A percentile compares a stretch with the other conserved stretches of the same genome.
These are phyloP conservation scores for Acleris emargana DNA, from an alignment of 2,888 invertebrate genomes.

Conservation along the genomic window DNA sequence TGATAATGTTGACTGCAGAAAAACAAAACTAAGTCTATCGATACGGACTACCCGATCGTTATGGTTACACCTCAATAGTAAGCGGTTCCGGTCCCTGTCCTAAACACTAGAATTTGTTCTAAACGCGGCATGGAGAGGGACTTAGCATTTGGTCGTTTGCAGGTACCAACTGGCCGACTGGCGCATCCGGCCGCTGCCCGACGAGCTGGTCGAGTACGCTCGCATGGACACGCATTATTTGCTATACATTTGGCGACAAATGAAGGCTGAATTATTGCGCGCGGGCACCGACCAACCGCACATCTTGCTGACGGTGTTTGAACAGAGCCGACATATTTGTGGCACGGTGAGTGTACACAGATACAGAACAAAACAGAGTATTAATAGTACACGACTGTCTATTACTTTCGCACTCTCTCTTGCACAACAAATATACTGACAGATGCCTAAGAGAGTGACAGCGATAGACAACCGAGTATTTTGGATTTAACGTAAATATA, in stretches of 20 bases:
- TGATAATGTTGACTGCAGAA: no score
- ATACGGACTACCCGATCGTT: no score
- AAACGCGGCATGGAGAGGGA: background rate
- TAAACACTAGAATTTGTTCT: no score
- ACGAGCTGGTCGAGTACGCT: constrained; percentile 92
- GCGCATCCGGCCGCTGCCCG: constrained; percentile 94
- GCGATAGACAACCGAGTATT: no score
- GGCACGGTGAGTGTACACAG: constrained; percentile 46
- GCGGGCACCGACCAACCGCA: constrained; percentile 81
- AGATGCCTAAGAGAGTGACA: no score
- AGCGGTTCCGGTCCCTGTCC: no score
- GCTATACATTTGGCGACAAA: constrained; percentile 92
- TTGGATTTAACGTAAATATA: no score
- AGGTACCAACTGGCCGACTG: constrained; percentile 96
- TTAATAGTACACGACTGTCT: no score
- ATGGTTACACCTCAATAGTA: no score
- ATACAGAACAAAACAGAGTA: background rate
- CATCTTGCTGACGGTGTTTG: constrained; percentile 87
- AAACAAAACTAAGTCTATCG: no score
- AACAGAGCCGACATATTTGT: constrained; percentile 90
- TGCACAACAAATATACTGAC: no score
- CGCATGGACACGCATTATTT: constrained; percentile 97
- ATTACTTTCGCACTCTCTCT: no score
- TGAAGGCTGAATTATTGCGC: constrained; percentile 89
- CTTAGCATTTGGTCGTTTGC: background rate